Conservation (phyloP, 2,797 vertebrate species). For the Pogoniulus pusillus region DNA sequence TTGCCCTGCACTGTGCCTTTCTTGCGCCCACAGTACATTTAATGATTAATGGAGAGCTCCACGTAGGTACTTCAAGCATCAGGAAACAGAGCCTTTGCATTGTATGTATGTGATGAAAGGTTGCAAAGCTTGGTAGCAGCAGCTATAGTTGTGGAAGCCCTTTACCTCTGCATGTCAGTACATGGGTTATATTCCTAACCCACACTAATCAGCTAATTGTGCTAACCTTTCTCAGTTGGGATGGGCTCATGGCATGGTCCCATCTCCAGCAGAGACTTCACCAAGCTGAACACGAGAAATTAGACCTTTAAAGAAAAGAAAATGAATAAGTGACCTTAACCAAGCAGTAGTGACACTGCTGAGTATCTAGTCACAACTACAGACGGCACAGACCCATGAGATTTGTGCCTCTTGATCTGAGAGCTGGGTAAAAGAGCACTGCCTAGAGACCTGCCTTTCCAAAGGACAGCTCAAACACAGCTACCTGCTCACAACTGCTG, state of each 20-base stretch:
- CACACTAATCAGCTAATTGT: fast-evolving
- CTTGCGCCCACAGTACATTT: not conserved
- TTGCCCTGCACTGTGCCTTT: not conserved
- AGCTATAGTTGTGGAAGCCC: not conserved
- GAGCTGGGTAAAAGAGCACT: not conserved
- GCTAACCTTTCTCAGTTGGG: not conserved
- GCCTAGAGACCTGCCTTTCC: not conserved
- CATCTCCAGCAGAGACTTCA: not conserved
- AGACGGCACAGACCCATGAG: not conserved
- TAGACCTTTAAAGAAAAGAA: not conserved
- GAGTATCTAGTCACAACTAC: not conserved
- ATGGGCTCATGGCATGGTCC: not conserved
- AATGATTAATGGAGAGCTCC: not conserved
- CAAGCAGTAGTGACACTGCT: not conserved
- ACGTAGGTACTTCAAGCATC: not conserved
- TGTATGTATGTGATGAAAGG: fast-evolving
- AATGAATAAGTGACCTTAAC: not conserved
- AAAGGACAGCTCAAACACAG: not conserved
- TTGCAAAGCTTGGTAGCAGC: not conserved
- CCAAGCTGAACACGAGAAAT: not conserved
- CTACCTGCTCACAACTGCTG: not conserved
- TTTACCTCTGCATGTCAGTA: not conserved
- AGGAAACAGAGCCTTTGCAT: not conserved
- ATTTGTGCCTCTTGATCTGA: not conserved
- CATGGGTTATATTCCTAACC: not conserved